Conservation (phyloP, 2,888 invertebrate genomes). For the Aleiodes alternator region DNA sequence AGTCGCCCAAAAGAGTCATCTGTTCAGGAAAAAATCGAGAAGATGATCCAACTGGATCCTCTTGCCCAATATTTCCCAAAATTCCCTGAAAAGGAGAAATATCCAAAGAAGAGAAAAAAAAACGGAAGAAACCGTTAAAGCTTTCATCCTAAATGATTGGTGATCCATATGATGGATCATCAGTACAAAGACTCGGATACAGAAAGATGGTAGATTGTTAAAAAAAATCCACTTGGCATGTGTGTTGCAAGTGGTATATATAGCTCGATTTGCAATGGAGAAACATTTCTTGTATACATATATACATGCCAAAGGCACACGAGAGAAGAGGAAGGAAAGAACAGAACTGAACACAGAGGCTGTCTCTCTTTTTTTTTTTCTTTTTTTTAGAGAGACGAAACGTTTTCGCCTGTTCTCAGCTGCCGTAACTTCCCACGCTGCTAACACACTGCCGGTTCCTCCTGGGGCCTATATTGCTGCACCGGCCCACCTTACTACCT, state of each 20-base stretch:
- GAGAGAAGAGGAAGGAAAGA: constrained; percentile 32
- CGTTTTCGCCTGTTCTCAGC: constrained; percentile 63
- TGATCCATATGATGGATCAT: constrained; percentile 32
- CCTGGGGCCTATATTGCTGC: constrained; percentile 58
- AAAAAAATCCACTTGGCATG: constrained; percentile 3
- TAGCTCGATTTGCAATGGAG: constrained; percentile 22
- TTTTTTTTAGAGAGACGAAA: constrained; percentile 45
- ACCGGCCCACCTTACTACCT: constrained; percentile 66
- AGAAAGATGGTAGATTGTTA: constrained; percentile 11
- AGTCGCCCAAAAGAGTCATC: too few species aligned
- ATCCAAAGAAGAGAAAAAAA: neutral
- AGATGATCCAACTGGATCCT: too few species aligned
- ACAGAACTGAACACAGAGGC: constrained; percentile 24
- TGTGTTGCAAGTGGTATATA: constrained; percentile 28
- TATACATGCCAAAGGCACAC: constrained; percentile 30
- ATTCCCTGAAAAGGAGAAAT: too few species aligned
- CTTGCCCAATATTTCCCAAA: too few species aligned
- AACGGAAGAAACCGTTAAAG: neutral
- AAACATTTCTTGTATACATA: constrained; percentile 21
- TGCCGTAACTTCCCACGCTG: constrained; percentile 74
- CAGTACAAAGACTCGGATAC: constrained; percentile 9
- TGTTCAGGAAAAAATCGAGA: neutral
- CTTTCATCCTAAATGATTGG: constrained; percentile 9
- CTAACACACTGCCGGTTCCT: constrained; percentile 56
- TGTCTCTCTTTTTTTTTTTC: constrained; percentile 5